Conservation (phyloP, 2,113 vertebrate species). For the Sigmodon hispidus region DNA sequence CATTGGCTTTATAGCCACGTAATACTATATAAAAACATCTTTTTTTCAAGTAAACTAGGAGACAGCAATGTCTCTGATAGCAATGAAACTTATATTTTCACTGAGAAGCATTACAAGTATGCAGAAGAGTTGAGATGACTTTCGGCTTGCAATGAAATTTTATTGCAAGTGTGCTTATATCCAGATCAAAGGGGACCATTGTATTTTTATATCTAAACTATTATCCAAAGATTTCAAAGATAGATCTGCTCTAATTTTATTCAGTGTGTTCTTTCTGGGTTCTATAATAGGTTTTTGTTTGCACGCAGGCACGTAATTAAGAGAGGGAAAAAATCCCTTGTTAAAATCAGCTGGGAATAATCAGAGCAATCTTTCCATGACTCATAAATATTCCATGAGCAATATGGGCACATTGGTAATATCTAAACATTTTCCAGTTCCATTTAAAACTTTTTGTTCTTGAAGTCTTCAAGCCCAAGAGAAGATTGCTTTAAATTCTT, state of each 20-base stretch:
- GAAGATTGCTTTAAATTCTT: conserved; percentile 66
- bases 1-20: conserved; percentile 23
- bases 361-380: conserved; percentile 74
- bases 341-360: conserved; percentile 78
- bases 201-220: conserved; percentile 72
- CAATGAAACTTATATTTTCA: not conserved
- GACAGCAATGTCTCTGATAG: not conserved
- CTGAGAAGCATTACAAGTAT: not conserved
- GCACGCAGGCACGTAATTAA: conserved; percentile 68
- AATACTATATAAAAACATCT: conserved; percentile 35
- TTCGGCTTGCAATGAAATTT: conserved; percentile 52
- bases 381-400: conserved; percentile 75
- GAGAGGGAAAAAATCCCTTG: conserved; percentile 47
- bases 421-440: conserved; percentile 64
- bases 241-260: conserved; percentile 74
- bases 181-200: conserved; percentile 50
- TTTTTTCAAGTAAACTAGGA: conserved; percentile 6
- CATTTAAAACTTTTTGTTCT: conserved; percentile 71
- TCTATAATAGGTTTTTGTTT: conserved; percentile 68
- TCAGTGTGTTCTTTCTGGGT: conserved; percentile 67
- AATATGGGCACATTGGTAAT: conserved; percentile 64
- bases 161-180: conserved; percentile 45
- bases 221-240: conserved; percentile 73
- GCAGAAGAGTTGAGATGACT: conserved; percentile 29
- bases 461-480: conserved; percentile 42